Conservation (phyloP, 2,888 invertebrate genomes). For the Ormyrus pomaceus region DNA sequence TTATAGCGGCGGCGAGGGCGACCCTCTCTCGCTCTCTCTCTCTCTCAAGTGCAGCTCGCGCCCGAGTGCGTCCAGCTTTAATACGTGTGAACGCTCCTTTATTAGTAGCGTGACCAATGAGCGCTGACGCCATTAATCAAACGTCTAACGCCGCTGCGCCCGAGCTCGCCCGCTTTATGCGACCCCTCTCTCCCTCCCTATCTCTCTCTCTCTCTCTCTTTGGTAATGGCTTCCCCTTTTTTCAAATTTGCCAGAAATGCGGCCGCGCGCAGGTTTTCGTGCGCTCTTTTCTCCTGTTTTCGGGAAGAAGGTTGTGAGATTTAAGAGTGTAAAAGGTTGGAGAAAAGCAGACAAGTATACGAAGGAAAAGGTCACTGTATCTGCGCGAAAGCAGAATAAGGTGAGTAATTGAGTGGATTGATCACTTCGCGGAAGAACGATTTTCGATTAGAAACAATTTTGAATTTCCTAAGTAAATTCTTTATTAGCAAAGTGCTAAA, state of each 20-base stretch:
- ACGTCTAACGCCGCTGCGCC: slow-evolving; percentile 66
- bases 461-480: too few species aligned
- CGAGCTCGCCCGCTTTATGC: neutral
- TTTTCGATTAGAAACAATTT: too few species aligned
- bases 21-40: slow-evolving; percentile 22
- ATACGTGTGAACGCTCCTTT: slow-evolving; percentile 75
- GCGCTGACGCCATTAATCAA: slow-evolving; percentile 74
- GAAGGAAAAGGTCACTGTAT: too few species aligned
- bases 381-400: too few species aligned
- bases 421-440: too few species aligned
- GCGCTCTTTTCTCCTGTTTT: neutral
- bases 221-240: slow-evolving; percentile 16
- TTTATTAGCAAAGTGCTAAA: too few species aligned
- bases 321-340: too few species aligned
- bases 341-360: too few species aligned
- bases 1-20: slow-evolving; percentile 66
- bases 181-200: neutral
- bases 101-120: slow-evolving; percentile 76
- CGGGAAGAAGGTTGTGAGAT: too few species aligned
- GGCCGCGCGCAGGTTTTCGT: neutral
- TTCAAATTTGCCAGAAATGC: neutral
- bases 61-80: slow-evolving; percentile 65
- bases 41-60: slow-evolving; percentile 44
- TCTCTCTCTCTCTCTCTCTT: too few species aligned
- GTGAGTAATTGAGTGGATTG: too few species aligned